A percentile compares a stretch with the other conserved stretches of the same genome.
Conservation (phyloP, 2,888 invertebrate genomes). For the Petrophora chlorosata region DNA sequence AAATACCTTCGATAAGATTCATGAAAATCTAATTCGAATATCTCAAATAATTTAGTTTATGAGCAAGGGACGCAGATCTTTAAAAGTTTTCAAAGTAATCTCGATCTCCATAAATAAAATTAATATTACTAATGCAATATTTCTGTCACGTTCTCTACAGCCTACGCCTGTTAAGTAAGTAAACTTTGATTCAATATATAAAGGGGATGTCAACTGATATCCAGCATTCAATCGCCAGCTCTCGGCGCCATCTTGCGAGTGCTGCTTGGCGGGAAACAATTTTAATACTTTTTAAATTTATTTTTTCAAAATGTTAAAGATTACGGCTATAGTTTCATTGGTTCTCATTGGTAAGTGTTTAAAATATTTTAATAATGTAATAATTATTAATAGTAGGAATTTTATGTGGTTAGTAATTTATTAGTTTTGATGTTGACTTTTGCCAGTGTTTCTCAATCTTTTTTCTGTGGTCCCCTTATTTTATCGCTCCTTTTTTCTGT, state of each 20-base stretch:
- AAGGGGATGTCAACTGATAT: conserved; percentile 38
- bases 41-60: no score
- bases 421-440: no score
- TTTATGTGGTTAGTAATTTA: no score
- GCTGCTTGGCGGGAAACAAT: conserved; percentile 29
- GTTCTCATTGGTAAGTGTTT: conserved; percentile 69
- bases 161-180: conserved; percentile 47
- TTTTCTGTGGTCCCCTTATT: not conserved
- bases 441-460: conserved; percentile 8
- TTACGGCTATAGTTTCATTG: conserved; percentile 65
- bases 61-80: no score
- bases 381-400: no score
- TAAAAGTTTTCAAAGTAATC: conserved; percentile 16
- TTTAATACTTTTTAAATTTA: conserved; percentile 32
- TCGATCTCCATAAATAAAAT: conserved; percentile 10
- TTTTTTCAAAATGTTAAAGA: conserved; percentile 61
- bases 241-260: conserved; percentile 49
- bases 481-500: no score
- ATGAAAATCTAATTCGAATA: no score
- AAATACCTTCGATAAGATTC: no score
- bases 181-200: conserved; percentile 65
- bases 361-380: not conserved
- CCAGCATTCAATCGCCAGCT: conserved; percentile 47
- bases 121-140: conserved; percentile 21
- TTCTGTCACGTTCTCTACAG: conserved; percentile 25